phyloP scores from a whole-genome alignment of 1,140 invertebrate genomes.

The Calycopis cecrops region DNA sequence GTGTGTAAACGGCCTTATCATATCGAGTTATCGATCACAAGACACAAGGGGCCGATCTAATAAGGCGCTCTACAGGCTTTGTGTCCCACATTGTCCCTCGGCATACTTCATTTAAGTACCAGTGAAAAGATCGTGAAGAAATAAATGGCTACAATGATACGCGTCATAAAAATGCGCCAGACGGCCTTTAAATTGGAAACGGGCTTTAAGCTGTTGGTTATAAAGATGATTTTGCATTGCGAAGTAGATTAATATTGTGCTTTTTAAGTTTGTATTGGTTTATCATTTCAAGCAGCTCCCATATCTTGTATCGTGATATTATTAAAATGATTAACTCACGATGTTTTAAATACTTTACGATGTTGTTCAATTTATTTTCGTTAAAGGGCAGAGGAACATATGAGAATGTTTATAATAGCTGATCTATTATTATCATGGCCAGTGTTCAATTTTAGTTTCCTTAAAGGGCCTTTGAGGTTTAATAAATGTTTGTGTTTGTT shows the following conservation, averaged over 20 bases:
- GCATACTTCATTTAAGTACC: slow-evolving; percentile 19
- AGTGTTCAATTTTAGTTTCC: too few relatives aligned
- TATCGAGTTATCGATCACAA: slow-evolving; percentile 15
- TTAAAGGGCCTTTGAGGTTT: too few relatives aligned
- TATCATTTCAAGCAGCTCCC: background rate
- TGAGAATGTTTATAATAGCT: too few relatives aligned
- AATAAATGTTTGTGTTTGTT: too few relatives aligned
- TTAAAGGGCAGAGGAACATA: too few relatives aligned
- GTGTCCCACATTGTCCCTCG: slow-evolving; percentile 17
- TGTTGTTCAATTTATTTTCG: too few relatives aligned
- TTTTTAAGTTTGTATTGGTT: slow-evolving; percentile 2
- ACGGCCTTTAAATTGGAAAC: slow-evolving; percentile 10
- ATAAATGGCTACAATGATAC: slow-evolving; percentile 15
- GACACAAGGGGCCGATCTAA: slow-evolving; percentile 16
- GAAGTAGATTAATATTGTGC: background rate
- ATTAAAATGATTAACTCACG: too few relatives aligned
- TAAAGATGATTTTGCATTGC: background rate
- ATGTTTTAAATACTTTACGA: too few relatives aligned
- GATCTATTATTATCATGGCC: too few relatives aligned
- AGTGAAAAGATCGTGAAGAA: slow-evolving; percentile 18
- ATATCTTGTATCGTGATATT: too few relatives aligned
- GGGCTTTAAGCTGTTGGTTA: background rate
- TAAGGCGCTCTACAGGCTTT: slow-evolving; percentile 12
- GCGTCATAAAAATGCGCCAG: slow-evolving; percentile 14
- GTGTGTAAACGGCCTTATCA: slow-evolving; percentile 13